Conservation (phyloP, 2,888 invertebrate species). For the Teinopalpus imperialis region DNA sequence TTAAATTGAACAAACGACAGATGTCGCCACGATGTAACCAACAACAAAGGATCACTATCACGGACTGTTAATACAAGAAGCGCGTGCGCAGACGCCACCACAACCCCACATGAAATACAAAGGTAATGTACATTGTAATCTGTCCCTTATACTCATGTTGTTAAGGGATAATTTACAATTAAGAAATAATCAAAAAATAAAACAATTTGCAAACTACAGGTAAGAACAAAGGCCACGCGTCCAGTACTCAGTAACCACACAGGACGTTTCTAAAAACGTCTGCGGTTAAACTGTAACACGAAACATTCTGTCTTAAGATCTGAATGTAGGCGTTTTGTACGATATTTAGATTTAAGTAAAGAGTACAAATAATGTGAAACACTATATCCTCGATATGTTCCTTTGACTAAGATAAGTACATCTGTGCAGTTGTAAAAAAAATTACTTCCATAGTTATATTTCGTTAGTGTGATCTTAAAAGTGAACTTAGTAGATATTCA, state of each 20-base stretch:
- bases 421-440: no score
- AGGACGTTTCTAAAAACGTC: constrained; percentile 47
- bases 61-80: constrained; percentile 45
- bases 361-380: constrained; percentile 1
- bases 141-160: constrained; percentile 5
- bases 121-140: constrained; percentile 25
- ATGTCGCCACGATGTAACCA: constrained; percentile 39
- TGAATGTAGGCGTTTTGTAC: constrained; percentile 18
- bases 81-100: constrained; percentile 58
- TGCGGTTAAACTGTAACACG: constrained; percentile 54
- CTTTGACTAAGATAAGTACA: no score
- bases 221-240: constrained; percentile 52
- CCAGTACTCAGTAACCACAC: constrained; percentile 50
- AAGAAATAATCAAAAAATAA: constrained; percentile 39
- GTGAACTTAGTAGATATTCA: no score
- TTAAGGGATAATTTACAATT: constrained; percentile 11
- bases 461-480: no score
- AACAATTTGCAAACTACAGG: constrained; percentile 37
- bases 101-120: constrained; percentile 42
- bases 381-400: no score
- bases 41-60: constrained; percentile 46
- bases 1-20: constrained; percentile 40
- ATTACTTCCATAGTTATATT: no score
- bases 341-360: constrained; percentile 13
- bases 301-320: constrained; percentile 32